Evolutionary conservation across 2,797 vertebrate species (phyloP).

Genomic region (Megalops cyprinoides): DNA sequence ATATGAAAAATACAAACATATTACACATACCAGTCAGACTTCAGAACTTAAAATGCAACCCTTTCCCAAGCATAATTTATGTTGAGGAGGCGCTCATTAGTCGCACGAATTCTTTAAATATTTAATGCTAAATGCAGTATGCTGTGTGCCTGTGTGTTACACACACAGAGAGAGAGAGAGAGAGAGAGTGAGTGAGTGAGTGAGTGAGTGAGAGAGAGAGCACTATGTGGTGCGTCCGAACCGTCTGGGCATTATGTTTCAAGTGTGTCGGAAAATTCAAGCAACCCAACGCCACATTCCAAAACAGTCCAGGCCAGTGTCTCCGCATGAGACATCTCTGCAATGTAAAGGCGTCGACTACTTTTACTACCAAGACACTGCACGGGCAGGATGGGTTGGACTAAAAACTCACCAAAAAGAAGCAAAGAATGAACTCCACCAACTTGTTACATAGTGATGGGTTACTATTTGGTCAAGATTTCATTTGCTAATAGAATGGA

Average conservation of each 20-base stretch:
- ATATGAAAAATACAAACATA: no score
- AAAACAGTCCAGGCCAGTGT: conserved; percentile 23
- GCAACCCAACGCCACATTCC: conserved; percentile 13
- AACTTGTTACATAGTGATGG: not conserved
- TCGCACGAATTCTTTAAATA: no score
- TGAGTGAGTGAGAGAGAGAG: not conserved
- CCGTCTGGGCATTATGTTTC: not conserved
- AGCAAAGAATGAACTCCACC: not conserved
- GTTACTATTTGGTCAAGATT: not conserved
- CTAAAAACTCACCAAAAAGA: conserved; percentile 1
- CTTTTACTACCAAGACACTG: conserved; percentile 25
- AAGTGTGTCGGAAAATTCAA: conserved; percentile 15
- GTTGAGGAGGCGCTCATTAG: no score
- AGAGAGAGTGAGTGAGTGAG: not conserved
- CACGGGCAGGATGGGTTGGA: conserved; percentile 14
- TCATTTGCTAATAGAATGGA: not conserved
- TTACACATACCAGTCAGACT: no score
- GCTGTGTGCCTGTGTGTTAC: no score
- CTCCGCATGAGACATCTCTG: conserved; percentile 17
- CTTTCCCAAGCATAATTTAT: no score
- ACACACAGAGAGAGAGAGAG: no score
- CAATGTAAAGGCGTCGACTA: conserved; percentile 24
- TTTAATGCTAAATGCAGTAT: no score
- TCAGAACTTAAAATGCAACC: no score
- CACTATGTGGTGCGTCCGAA: not conserved